A percentile compares a stretch with the other conserved stretches of the same genome.
phyloP scores from a whole-genome alignment of 2,888 invertebrate species.

The Xestia ashworthii region DNA sequence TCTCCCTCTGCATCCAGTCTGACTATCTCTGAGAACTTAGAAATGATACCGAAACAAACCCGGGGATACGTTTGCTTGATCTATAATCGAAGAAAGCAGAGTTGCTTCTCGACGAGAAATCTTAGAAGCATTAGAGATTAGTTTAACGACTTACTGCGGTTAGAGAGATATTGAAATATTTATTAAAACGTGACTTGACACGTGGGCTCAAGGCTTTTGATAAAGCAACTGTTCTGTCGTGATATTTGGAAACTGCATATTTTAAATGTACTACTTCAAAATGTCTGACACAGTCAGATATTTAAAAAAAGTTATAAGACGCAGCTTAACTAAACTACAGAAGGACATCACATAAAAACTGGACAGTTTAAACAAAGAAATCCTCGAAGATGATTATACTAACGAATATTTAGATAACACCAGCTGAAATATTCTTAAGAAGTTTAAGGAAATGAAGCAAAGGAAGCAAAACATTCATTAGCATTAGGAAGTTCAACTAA shows the following conservation, averaged over 20 bases:
- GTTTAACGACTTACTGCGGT: conserved; percentile 54
- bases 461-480: conserved; percentile 52
- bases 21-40: not conserved
- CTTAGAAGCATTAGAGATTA: conserved; percentile 44
- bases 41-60: conserved; percentile 4
- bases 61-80: conserved; percentile 23
- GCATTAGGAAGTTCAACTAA: conserved; percentile 53
- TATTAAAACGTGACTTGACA: conserved; percentile 45
- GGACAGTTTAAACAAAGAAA: conserved; percentile 38
- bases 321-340: not conserved
- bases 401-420: conserved; percentile 19
- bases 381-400: conserved; percentile 7
- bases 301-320: not conserved
- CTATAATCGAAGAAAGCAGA: conserved; percentile 52
- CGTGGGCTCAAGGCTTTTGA: conserved; percentile 34
- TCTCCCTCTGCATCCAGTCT: not conserved
- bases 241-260: conserved; percentile 34
- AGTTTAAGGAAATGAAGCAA: conserved; percentile 45
- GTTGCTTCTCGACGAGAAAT: conserved; percentile 42
- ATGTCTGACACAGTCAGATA: not conserved
- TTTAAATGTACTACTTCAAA: conserved; percentile 9
- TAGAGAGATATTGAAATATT: conserved; percentile 51
- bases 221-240: conserved; percentile 31
- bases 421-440: not conserved
- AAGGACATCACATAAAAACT: conserved; percentile 26